Evolutionary conservation across 2,797 vertebrate genomes (phyloP), one percentile per base, ranked within the genome.

Genomic region (Lagodon rhomboides): DNA sequence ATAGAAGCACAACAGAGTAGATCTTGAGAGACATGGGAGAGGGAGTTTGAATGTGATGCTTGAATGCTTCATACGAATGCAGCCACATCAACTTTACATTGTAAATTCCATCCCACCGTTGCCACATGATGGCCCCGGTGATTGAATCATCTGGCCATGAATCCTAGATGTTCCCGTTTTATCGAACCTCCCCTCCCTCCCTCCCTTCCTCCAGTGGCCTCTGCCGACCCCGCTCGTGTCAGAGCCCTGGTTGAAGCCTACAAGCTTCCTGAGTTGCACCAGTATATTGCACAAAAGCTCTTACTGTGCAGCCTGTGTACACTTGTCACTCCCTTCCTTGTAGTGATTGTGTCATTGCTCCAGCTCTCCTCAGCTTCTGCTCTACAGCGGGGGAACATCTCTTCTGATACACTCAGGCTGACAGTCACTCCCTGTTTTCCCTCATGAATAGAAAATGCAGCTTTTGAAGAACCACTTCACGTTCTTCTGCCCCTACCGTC

Each of bases 381-480:
- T 78, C 77, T 84, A 58, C 72, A 23, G 50, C n/a, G 55, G 61
- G 20, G 70, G 59, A 67, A 15, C n/a, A 0, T 18, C 23, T 67
- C 25, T 68, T 58, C 66, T 46, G 18, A 73, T 85, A 44, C 59
- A 70, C 23, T 83, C 68, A 68, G 56, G 53, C 69, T 73, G 79
- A 62, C 76, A 87, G 54, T 77, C 67, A 9, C 58, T 79, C 30
- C 23, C 51, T 67, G 71, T 85, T 75, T 76, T 68, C 49, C 27
- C 27, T 81, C 71, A 71, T 85, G 79, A 90, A 78, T 68, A 66
- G 54, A 74, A 83, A 85, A 85, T 65, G 49, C 47, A 30, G 68
- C 60, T 75, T 71, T 64, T 87, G 77, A 82, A 87, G 66, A 91
- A 87, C 83, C 71, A n/a, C 68, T 86, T 74, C 77, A 80, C 16